phyloP scores from a whole-genome alignment of 2,797 vertebrate genomes.

The Leuciscus waleckii region DNA sequence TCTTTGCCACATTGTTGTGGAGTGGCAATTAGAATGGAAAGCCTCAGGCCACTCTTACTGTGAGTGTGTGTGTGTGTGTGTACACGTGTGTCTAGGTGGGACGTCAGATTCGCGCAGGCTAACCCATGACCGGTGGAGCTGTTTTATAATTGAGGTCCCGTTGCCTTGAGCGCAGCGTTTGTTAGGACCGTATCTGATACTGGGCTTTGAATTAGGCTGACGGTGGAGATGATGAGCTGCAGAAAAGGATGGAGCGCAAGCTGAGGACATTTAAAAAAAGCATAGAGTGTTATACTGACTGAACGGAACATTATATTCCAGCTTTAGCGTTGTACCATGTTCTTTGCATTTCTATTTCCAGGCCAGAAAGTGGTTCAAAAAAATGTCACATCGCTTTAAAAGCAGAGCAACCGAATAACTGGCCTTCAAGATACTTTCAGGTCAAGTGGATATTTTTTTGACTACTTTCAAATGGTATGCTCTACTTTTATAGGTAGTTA shows the following conservation, averaged over 20 bases:
- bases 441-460: background rate
- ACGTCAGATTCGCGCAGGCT: constrained; percentile 58
- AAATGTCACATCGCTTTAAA: constrained; percentile 34
- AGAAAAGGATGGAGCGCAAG: constrained; percentile 20
- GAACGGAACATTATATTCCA: constrained; percentile 41
- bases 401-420: background rate
- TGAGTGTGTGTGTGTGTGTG: constrained; percentile 48
- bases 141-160: constrained; percentile 68
- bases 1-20: constrained; percentile 61
- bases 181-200: constrained; percentile 55
- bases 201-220: constrained; percentile 51
- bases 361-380: constrained; percentile 35
- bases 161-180: constrained; percentile 61
- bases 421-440: constrained; percentile 7
- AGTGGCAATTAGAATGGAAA: constrained; percentile 61
- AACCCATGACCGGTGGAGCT: constrained; percentile 62
- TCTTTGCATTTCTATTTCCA: constrained; percentile 30
- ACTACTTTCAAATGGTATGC: background rate
- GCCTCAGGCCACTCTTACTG: constrained; percentile 58
- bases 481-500: constrained; percentile 1
- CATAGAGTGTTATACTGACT: constrained; percentile 18
- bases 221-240: constrained; percentile 38
- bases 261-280: constrained; percentile 45
- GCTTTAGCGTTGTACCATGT: background rate
- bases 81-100: constrained; percentile 51